Conservation (phyloP, 2,113 vertebrate genomes). For the Microcebus tavaratra region DNA sequence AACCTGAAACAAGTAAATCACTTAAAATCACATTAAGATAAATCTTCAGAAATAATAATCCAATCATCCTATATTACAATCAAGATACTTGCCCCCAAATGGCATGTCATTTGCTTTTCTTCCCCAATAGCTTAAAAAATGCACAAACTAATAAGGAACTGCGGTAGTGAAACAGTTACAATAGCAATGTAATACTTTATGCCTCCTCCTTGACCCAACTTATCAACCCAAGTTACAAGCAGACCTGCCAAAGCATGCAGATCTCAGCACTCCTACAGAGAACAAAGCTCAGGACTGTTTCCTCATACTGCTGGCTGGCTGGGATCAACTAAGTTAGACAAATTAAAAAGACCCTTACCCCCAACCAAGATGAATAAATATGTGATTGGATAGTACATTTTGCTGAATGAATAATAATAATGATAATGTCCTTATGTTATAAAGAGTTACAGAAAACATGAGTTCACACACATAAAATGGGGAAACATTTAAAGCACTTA, state of each 20-base stretch:
- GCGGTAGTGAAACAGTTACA: conserved; percentile 45
- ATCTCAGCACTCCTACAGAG: conserved; percentile 76
- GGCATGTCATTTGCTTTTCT: not conserved
- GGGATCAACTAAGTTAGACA: conserved; percentile 55
- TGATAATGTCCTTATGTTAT: not conserved
- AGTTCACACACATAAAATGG: not conserved
- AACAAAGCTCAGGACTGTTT: conserved; percentile 81
- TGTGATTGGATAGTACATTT: not conserved
- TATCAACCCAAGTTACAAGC: conserved; percentile 81
- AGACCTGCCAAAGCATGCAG: conserved; percentile 80
- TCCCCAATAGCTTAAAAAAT: not conserved
- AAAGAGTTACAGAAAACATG: not conserved
- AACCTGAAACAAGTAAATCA: not conserved
- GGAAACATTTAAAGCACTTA: not conserved
- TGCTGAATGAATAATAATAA: not conserved
- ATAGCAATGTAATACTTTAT: conserved; percentile 33
- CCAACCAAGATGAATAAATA: not conserved
- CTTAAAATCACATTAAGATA: not conserved
- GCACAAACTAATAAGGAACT: not conserved
- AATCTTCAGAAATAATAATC: not conserved
- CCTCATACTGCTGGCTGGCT: conserved; percentile 64
- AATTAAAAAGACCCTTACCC: conserved; percentile 33
- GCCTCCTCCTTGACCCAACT: conserved; percentile 59
- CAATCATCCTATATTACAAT: not conserved
- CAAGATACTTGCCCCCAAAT: not conserved